Base-by-base conservation (phyloP, 2,113 vertebrate species). In the Notarius lentiginosus region DNA sequence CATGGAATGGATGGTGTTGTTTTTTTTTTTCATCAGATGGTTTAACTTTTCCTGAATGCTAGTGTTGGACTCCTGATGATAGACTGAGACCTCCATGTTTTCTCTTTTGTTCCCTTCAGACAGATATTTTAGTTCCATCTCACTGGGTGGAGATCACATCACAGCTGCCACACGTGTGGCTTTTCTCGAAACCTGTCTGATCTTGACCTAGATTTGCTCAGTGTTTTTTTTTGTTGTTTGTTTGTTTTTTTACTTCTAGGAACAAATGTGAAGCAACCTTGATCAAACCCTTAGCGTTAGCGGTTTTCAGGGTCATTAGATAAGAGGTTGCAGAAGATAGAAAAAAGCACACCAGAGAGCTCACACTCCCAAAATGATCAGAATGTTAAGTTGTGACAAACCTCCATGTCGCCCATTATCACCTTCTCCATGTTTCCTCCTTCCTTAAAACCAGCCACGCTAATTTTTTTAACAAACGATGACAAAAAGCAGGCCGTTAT, bases 301-400 rank as follows among this genome's bases (percentile, higher is more conserved):
- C 5, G n/a, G 76, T 30, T 58, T 5, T 79, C 55, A 58, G 55
- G 77, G 77, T 79, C 53, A 17, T 79, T 79, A 58, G 77, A 79
- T 79, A 79, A 79, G 77, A 58, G 8, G 53, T 24, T 27, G 51
- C 11, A 34, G 55, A n/a, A 76, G 47, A 24, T 47, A 51, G 12
- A 47, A n/a, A 47, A n/a, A 51, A 24, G 73, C 47, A 14, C 47
- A 51, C 73, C 73, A 24, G 47, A 76, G 11, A 55, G 51, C 75
- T 77, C 75, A n/a, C 49, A 27, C 24, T 53, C 22, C 7, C 73
- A 1, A n/a, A 24, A 53, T n/a, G 24, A 79, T 79, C 56, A 53
- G 47, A 70, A 65, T 4, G 8, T 34, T 18, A 34, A 51, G 63
- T 34, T 70, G 65, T 12, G 49, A 68, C 63, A 11, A 56, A 56